These are phyloP conservation scores for Stratiolaelaps scimitus DNA, from an alignment of 1,140 invertebrate species.

Conservation along the genomic window DNA sequence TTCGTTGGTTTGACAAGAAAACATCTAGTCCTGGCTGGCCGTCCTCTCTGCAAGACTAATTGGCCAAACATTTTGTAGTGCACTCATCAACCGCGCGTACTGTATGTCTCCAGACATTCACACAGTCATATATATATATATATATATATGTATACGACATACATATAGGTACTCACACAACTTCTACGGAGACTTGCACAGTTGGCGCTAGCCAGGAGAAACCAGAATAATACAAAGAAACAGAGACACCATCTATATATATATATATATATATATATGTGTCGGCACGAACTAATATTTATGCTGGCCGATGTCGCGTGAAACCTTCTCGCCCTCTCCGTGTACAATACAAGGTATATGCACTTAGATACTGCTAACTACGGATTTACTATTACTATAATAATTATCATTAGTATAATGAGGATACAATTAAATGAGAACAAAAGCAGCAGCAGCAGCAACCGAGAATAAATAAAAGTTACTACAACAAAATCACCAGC, in stretches of 20 bases:
- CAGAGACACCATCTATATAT: not conserved
- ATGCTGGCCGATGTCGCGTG: not conserved
- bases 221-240: not conserved
- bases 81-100: no score
- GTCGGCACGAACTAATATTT: conserved; percentile 1
- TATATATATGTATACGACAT: not conserved
- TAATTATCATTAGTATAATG: no score
- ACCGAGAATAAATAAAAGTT: no score
- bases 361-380: conserved; percentile 5
- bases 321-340: not conserved
- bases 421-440: no score
- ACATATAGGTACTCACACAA: not conserved
- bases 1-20: no score
- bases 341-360: conserved; percentile 28
- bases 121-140: not conserved
- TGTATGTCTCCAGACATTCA: no score
- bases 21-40: no score
- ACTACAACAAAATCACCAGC: no score
- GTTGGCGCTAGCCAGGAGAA: not conserved
- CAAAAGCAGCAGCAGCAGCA: no score
- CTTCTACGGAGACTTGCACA: not conserved
- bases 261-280: not conserved
- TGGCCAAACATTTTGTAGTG: no score
- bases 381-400: no score
- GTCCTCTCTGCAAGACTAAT: no score